Evolutionary conservation across 2,113 vertebrate genomes (phyloP).

Genomic region (Protomyctophum bolini): DNA sequence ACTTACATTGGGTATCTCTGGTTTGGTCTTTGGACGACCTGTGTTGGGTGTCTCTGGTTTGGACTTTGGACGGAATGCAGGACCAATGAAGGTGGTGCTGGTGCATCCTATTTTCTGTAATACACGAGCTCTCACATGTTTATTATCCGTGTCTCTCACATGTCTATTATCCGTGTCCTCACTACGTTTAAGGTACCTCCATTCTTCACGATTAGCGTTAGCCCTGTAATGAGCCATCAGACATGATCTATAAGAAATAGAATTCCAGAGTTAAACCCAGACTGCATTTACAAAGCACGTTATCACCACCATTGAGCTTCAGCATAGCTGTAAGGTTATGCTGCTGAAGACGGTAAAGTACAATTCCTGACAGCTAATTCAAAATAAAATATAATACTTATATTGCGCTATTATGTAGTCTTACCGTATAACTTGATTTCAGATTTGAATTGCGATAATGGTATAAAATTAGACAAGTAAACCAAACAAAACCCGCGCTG

Average conservation of each 20-base stretch:
- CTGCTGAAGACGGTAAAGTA: no score
- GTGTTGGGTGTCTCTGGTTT: constrained; percentile 9
- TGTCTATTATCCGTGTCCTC: background rate
- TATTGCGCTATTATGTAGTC: background rate
- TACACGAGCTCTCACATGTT: constrained; percentile 40
- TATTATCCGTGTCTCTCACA: constrained; percentile 9
- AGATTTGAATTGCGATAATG: background rate
- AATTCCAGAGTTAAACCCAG: no score
- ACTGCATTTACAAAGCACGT: no score
- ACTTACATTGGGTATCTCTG: no score
- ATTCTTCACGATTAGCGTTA: no score
- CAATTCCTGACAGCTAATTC: no score
- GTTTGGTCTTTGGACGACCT: no score
- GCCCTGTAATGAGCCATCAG: no score
- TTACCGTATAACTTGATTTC: background rate
- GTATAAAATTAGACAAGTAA: background rate
- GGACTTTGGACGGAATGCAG: constrained; percentile 49
- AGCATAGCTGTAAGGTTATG: no score
- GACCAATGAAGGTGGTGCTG: constrained; percentile 76
- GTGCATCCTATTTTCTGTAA: constrained; percentile 67
- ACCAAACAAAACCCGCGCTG: background rate
- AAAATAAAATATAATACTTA: background rate
- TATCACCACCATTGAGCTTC: no score
- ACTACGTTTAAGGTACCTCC: no score
- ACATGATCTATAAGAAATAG: no score